Base-by-base conservation (phyloP, 2,113 vertebrate genomes). In the Anas platyrhynchos region DNA sequence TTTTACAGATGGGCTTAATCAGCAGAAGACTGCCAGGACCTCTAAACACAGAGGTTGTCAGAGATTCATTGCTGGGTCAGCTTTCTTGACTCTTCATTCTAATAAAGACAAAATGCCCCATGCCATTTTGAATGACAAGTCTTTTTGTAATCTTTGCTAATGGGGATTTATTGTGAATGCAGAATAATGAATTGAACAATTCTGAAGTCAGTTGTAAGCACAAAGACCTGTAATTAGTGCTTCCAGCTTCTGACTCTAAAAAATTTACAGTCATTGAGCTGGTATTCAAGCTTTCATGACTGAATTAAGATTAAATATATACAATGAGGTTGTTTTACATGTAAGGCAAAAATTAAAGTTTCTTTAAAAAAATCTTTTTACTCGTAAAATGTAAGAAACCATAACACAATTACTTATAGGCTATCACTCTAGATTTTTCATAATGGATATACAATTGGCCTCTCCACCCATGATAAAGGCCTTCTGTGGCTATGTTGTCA, bases 221-320 rank as follows among this genome's bases (percentile, higher is more conserved):
- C 52, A 80, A 94, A 95, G 76, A 80, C 29, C 73, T 81, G 34
- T 91, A 96, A 96, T 93, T 88, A 92, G 48, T 48, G 20, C 31
- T 86, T 93, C 55, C 52, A 68, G 38, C 46, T 88, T 88, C 43
- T 78, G 79, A 90, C 72, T 93, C 61, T 13, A 81, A 50, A 34
- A 93, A 91, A 96, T 94, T 77, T 94, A 62, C 75, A 89, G 67
- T 52, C 72, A 78, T 68, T 88, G 83, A 91, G 43, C 67, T 86
- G 32, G 43, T 38, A 90, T 91, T 88, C 55, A 76, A 68, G 71
- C 8, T 80, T 88, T 89, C 55, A 77, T 34, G n/a, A 68, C 27
- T 88, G 50, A 91, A 95, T 86, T 92, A 80, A 85, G 90, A 91
- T 41, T n/a, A 81, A 83, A 71, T 10, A 78, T 56, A 86, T 86